A percentile compares a stretch with the other conserved stretches of the same genome.
phyloP scores from a whole-genome alignment of 2,888 invertebrate genomes.

The Mantis religiosa region DNA sequence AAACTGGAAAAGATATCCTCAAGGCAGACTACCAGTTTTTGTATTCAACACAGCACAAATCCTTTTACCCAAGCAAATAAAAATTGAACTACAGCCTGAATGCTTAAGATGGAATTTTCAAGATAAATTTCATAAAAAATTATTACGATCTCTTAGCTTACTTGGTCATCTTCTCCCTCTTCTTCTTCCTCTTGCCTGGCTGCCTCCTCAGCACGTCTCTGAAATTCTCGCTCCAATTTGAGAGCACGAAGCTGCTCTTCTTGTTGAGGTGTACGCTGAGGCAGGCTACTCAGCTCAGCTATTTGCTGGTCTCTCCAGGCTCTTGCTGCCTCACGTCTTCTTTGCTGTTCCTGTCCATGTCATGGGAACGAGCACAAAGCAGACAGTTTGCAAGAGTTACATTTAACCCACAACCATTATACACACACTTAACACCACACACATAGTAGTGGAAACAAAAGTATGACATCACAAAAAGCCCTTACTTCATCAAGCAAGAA shows the following conservation, averaged over 20 bases:
- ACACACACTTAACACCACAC: neutral
- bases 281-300: constrained; percentile 65
- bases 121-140: neutral
- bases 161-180: constrained; percentile 56
- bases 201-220: constrained; percentile 79
- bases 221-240: constrained; percentile 90
- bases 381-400: neutral
- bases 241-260: constrained; percentile 85
- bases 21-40: too few species aligned
- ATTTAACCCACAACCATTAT: neutral
- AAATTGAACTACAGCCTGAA: neutral
- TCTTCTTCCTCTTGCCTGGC: constrained; percentile 67
- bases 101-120: neutral
- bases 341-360: constrained; percentile 55
- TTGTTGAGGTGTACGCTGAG: constrained; percentile 70
- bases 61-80: neutral
- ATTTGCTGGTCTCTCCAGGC: constrained; percentile 86
- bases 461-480: neutral
- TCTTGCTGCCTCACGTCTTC: constrained; percentile 68
- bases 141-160: constrained; percentile 32
- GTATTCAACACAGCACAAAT: too few species aligned
- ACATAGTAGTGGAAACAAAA: neutral
- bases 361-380: neutral
- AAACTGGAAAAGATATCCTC: too few species aligned
- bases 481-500: too few species aligned